Evolutionary conservation across 2,888 invertebrate genomes (phyloP).

Genomic region (Sphaerophoria taeniata): DNA sequence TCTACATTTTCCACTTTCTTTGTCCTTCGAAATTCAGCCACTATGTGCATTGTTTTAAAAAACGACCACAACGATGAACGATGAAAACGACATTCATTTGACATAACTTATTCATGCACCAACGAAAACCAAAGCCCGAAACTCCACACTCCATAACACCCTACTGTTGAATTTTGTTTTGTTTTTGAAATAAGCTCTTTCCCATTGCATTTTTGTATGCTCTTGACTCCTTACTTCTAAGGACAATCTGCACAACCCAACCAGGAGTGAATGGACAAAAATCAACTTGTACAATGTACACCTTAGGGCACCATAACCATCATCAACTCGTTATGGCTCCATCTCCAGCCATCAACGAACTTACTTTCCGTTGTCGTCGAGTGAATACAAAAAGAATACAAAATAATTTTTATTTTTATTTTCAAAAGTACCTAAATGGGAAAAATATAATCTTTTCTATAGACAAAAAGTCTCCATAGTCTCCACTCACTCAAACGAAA

Average conservation of each 20-base stretch:
- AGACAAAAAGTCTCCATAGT: conserved; percentile 13
- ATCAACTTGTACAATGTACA: conserved; percentile 16
- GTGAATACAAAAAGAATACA: conserved; percentile 18
- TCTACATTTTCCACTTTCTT: neutral
- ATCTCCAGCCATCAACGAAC: conserved; percentile 11
- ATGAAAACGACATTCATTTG: conserved; percentile 33
- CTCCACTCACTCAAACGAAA: conserved; percentile 48
- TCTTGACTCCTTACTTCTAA: conserved; percentile 17
- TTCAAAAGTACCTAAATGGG: conserved; percentile 21
- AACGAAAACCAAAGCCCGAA: neutral
- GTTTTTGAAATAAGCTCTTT: conserved; percentile 7
- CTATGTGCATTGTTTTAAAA: conserved; percentile 6
- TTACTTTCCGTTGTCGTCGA: conserved; percentile 39
- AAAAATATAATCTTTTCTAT: conserved; percentile 21
- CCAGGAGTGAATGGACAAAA: conserved; percentile 20
- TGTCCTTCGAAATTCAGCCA: neutral
- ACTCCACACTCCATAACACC: conserved; percentile 3
- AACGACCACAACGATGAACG: conserved; percentile 1
- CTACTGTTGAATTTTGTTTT: neutral
- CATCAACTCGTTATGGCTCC: conserved; percentile 48
- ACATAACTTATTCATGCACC: conserved; percentile 61
- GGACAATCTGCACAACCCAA: conserved; percentile 36
- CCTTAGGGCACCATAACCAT: conserved; percentile 58
- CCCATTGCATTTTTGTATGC: conserved; percentile 12
- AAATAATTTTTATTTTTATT: conserved; percentile 9